These are phyloP conservation scores for Lerema accius DNA, from an alignment of 1,140 invertebrate genomes.

Conservation along the genomic window DNA sequence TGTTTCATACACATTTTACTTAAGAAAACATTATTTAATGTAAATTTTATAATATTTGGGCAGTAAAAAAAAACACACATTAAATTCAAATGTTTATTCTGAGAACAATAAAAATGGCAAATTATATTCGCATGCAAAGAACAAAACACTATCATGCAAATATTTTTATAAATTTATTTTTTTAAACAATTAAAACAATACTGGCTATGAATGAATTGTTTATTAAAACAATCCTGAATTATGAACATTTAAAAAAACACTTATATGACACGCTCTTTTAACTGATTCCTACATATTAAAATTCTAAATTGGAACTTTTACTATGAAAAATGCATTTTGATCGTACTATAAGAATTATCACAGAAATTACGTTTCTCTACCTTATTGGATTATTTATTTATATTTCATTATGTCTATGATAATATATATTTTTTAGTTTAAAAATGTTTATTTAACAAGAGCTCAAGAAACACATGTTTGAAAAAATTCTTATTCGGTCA, in stretches of 20 bases:
- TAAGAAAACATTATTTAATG: too few relatives aligned
- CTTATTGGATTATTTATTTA: conserved; percentile 34
- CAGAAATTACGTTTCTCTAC: conserved; percentile 53
- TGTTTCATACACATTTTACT: too few relatives aligned
- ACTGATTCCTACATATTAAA: not conserved
- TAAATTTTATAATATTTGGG: too few relatives aligned
- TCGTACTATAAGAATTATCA: conserved; percentile 52
- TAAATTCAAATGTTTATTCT: conserved; percentile 58
- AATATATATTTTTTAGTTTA: not conserved
- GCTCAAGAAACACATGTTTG: not conserved
- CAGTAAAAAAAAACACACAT: conserved; percentile 41
- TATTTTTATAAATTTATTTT: conserved; percentile 52
- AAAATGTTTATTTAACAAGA: conserved; percentile 1
- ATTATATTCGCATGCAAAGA: conserved; percentile 70
- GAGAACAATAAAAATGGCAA: conserved; percentile 60
- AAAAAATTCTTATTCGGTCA: conserved; percentile 1
- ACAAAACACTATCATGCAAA: conserved; percentile 72
- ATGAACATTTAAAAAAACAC: conserved; percentile 7
- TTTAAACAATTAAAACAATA: conserved; percentile 19
- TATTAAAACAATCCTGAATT: conserved; percentile 15
- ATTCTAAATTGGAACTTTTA: conserved; percentile 24
- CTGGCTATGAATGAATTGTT: conserved; percentile 24
- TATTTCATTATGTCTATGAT: conserved; percentile 41
- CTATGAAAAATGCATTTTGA: conserved; percentile 41
- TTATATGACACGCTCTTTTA: conserved; percentile 2